Evolutionary conservation across 2,888 invertebrate genomes (phyloP), one percentile per base, ranked within the genome.

Genomic region (Tillus elongatus): DNA sequence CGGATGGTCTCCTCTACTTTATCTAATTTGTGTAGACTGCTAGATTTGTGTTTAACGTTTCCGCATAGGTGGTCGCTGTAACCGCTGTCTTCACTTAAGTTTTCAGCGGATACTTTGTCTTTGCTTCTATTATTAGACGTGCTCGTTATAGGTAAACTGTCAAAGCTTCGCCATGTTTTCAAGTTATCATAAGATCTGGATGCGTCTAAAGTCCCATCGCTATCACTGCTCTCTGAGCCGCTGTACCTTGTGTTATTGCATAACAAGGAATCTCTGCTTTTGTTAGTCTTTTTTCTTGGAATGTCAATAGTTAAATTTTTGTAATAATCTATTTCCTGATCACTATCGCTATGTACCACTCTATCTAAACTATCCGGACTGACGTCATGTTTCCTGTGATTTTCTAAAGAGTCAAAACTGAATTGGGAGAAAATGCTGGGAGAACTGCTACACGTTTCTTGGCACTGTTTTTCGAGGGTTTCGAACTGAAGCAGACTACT

Each of bases 401-500:
- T 63, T 43, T 74, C 73, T 36, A 72, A 56, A 0, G 71, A 70
- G 46, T 74, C 71, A 57, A 67, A 70, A 45, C 71, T 71, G 47
- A 68, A 69, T 12, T 68, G 67, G 13, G 71, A 71, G 27, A 69
- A 60, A 1, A 71, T 66, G 42, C 71, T 72, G 3, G 67, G 67
- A 8, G 65, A 64, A 46, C 62, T 63, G 37, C 58, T 60, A 46
- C 65, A 67, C 9, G 63, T 60, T 32, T 64, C 67, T 52, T 75
- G 75, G 53, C 79, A 70, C 51, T 79, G 79, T 30, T 77, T 74
- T 60, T 88, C 88, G 41, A 88, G 68, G 3, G 82, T 84, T 66
- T 88, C 88, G 64, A 89, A 89, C 64, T 87, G 87, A 43, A 88
- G 73, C 44, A 89, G 70, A 50, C 86, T 86, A 46, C 84, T 84